These are phyloP conservation scores for Amitus sp. DNA, from an alignment of 2,888 invertebrate species.

Conservation along the genomic window DNA sequence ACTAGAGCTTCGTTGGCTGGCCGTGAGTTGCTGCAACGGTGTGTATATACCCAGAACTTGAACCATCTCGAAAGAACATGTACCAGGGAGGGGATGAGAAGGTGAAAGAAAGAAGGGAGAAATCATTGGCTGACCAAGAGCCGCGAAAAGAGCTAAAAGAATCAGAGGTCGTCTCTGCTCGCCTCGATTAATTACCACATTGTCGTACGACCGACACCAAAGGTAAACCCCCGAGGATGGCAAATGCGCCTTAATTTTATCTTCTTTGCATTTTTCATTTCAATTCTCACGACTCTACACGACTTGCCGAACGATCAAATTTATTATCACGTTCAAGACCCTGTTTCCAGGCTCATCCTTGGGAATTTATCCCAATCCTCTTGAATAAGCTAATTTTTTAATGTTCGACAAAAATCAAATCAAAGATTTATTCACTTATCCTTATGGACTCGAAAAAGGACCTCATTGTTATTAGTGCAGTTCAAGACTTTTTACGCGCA, in stretches of 20 bases:
- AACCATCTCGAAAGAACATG: conserved; percentile 51
- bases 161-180: conserved; percentile 52
- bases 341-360: too few relatives aligned
- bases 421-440: too few relatives aligned
- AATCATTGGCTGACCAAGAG: conserved; percentile 14
- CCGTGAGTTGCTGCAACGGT: conserved; percentile 46
- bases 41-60: conserved; percentile 46
- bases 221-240: conserved; percentile 51
- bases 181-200: conserved; percentile 66
- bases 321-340: not conserved
- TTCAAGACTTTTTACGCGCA: too few relatives aligned
- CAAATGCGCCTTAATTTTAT: conserved; percentile 51
- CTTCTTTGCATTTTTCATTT: conserved; percentile 49
- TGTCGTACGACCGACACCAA: conserved; percentile 57
- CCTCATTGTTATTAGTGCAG: too few relatives aligned
- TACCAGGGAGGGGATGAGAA: conserved; percentile 24
- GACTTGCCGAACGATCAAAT: conserved; percentile 3
- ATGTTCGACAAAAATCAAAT: too few relatives aligned
- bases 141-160: conserved; percentile 17
- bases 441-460: too few relatives aligned
- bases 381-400: too few relatives aligned
- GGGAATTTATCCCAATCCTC: too few relatives aligned
- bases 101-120: conserved; percentile 18
- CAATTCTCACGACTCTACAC: conserved; percentile 34
- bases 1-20: conserved; percentile 51